Base-by-base conservation (phyloP, 1,140 invertebrate species). In the Drosophila arizonae region DNA sequence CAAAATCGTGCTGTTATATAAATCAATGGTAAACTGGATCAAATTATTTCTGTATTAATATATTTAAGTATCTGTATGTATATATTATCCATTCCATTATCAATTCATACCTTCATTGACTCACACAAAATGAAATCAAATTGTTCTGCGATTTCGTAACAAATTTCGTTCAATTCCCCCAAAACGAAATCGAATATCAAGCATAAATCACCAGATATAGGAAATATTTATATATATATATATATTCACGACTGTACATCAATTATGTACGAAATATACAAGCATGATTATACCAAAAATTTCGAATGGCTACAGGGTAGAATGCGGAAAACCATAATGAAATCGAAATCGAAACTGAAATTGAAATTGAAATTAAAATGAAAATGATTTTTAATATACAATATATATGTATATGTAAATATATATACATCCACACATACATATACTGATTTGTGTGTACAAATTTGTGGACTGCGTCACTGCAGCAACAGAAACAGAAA, bases 321-420 rank as follows among this genome's bases (percentile, higher is more conserved):
- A 54, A 58, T 9, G 17, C 43, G 26, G 6, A 28, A 54, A 72
- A 61, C n/a, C 56, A 39, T 17, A 73, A 43, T 54, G 65, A 55
- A 73, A 73, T 62, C 46, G 36, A 61, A 72, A 72, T 58, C 28
- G 28, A 30, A 24, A 24, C 21, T 28, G 55, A 66, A 72, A 65
- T 72, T 24, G 62, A 66, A 64, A 66, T 54, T 30, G 62, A 66
- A 72, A 67, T 72, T 36, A 46, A 39, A 43, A 46, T 60, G 15
- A 62, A 67, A 21, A 33, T 48, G n/a, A 33, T 58, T 28, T 28
- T 58, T 17, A 50, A 50, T 50, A 50, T 26, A 39, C 36, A 45
- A 24, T 26, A 50, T 26, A 26, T 50, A 13, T 11, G 4, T 50
- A 11, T 26, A 50, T 26, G 26, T 13, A 50, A 3, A 50, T 50